Evolutionary conservation across 1,140 invertebrate species (phyloP).

Genomic region (Apis florea): DNA sequence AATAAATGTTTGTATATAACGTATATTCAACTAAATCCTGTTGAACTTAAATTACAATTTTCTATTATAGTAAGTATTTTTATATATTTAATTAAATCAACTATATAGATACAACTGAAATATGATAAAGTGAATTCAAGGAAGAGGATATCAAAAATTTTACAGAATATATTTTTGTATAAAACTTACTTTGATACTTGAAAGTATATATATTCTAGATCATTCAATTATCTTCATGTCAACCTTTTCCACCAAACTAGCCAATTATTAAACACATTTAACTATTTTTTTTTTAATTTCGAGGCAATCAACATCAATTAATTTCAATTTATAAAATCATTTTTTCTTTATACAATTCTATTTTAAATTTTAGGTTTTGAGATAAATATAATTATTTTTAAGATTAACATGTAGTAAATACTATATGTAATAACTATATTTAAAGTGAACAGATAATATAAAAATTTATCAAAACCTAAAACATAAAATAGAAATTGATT

Average conservation of each 20-base stretch:
- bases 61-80: conserved; percentile 44
- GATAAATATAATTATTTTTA: background rate
- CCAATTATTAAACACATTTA: conserved; percentile 58
- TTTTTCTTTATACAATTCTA: background rate
- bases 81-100: conserved; percentile 36
- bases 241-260: conserved; percentile 65
- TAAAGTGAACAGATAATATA: background rate
- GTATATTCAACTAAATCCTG: conserved; percentile 43
- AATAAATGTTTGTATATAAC: conserved; percentile 34
- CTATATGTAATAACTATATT: background rate
- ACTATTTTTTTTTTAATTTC: conserved; percentile 31
- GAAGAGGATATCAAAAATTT: conserved; percentile 10
- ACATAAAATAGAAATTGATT: conserved; percentile 26
- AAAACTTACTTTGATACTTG: conserved; percentile 20
- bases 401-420: background rate
- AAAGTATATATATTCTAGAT: conserved; percentile 23
- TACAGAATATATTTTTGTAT: conserved; percentile 32
- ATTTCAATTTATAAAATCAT: conserved; percentile 9
- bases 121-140: conserved; percentile 12
- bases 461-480: conserved; percentile 31
- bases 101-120: conserved; percentile 14
- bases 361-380: conserved; percentile 12
- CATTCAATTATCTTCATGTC: conserved; percentile 22
- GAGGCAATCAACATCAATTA: conserved; percentile 46
- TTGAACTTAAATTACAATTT: conserved; percentile 54